Evolutionary conservation across 1,140 invertebrate species (phyloP).

Genomic region (Muscidifurax raptorellus): DNA sequence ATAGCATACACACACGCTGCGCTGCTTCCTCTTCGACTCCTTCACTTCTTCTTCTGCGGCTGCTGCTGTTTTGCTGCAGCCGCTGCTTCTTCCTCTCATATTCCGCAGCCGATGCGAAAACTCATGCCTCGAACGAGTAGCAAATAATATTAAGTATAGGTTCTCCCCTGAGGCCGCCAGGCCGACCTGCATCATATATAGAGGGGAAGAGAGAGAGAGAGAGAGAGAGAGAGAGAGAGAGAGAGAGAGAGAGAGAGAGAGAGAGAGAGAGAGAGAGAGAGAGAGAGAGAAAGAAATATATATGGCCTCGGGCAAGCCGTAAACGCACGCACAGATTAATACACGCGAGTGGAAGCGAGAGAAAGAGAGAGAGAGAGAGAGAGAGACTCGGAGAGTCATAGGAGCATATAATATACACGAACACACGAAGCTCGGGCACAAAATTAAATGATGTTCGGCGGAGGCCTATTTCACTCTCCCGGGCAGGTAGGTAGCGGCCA

Average conservation of each 20-base stretch:
- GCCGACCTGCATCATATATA: conserved; percentile 34
- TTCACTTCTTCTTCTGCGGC: background rate
- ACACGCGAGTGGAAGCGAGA: conserved; percentile 40
- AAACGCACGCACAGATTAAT: conserved; percentile 53
- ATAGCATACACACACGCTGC: background rate
- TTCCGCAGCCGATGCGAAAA: conserved; percentile 26
- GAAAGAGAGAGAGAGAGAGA: conserved; percentile 15
- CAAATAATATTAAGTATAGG: conserved; percentile 74
- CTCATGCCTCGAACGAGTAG: conserved; percentile 60
- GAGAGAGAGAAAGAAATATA: conserved; percentile 52
- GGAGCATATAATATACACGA: background rate
- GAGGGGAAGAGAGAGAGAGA: conserved; percentile 52
- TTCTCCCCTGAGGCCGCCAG: conserved; percentile 53
- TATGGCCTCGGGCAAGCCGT: conserved; percentile 58
- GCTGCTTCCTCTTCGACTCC: conserved; percentile 31
- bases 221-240: conserved; percentile 40
- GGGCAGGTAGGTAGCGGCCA: conserved; percentile 71
- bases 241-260: conserved; percentile 22
- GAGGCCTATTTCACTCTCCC: conserved; percentile 68
- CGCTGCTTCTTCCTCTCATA: background rate
- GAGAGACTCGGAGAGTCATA: background rate
- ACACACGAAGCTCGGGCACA: conserved; percentile 57
- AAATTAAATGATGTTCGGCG: conserved; percentile 73
- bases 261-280: conserved; percentile 49
- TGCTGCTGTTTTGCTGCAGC: background rate